Conservation (phyloP, 2,888 invertebrate genomes). For the Altica lythri region DNA sequence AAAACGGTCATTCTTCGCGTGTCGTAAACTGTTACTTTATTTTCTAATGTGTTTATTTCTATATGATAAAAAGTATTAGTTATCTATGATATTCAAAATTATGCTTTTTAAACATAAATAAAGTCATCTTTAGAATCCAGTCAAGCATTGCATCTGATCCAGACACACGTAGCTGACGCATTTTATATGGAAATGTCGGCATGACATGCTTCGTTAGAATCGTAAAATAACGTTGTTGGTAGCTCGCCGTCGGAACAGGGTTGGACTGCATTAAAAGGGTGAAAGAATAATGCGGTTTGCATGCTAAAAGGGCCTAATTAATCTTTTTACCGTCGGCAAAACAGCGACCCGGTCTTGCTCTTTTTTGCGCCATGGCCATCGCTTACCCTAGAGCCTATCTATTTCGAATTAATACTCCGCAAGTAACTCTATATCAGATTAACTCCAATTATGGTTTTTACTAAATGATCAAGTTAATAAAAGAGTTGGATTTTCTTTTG, state of each 20-base stretch:
- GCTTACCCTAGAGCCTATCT: conserved; percentile 29
- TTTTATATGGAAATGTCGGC: conserved; percentile 50
- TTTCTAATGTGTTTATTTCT: too few relatives aligned
- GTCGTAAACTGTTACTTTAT: too few relatives aligned
- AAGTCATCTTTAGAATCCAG: too few relatives aligned
- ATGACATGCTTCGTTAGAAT: conserved; percentile 57
- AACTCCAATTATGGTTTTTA: conserved; percentile 11
- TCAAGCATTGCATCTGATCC: too few relatives aligned
- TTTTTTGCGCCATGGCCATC: conserved; percentile 35
- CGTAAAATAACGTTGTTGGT: conserved; percentile 53
- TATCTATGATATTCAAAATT: too few relatives aligned
- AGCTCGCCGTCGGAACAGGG: conserved; percentile 48
- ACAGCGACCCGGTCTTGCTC: conserved; percentile 46
- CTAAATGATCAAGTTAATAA: not conserved
- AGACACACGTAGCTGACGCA: conserved; percentile 29
- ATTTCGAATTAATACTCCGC: conserved; percentile 39
- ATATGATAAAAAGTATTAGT: too few relatives aligned
- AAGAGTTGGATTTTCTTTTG: too few relatives aligned
- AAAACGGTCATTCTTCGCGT: too few relatives aligned
- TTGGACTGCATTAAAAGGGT: conserved; percentile 53
- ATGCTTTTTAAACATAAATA: too few relatives aligned
- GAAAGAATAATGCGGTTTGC: conserved; percentile 56
- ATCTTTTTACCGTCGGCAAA: conserved; percentile 52
- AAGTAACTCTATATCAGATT: conserved; percentile 29
- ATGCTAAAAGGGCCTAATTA: conserved; percentile 55